Base-by-base conservation (phyloP, 1,140 invertebrate species). In the Phthorimaea operculella region DNA sequence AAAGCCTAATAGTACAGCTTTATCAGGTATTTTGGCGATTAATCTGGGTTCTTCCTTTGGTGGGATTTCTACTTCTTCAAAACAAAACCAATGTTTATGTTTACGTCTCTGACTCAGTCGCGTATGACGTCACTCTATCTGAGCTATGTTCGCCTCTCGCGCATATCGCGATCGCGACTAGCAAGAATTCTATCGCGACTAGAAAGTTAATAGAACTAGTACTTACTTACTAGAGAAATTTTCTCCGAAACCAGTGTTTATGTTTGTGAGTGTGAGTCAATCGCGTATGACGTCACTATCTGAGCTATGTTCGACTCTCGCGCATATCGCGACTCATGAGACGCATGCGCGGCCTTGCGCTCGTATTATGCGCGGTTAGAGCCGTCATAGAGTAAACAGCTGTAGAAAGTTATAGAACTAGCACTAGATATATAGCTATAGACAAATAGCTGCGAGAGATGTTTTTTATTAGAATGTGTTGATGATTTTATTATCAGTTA, bases 291-390 rank as follows among this genome's bases (percentile, higher is more conserved):
- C 51, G 64, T 21, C 58, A 66, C 50, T 53, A 34, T 60, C 64
- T 7, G 7, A 15, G 42, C 42, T 34, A 11, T 34, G 33, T 6
- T n/a, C 33, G 33, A 11, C 33, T 6, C 33, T 6, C 33, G 33
- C 33, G 33, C 33, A 6, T 6, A n/a, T n/a, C n/a, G n/a, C n/a
- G n/a, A 7, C n/a, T n/a, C 6, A 11, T 11, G 6, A 6, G 33
- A 11, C 33, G 33, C 11, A 34, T 34, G 33, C 33, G 33, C 33
- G 76, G 75, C 76, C 76, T 79, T 78, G 78, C 68, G 69, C 70
- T 70, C 60, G 52, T 76, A 76, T 72, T 72, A 62, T 71, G 58
- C 63, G 52, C 47, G 55, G 55, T 10, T 14, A 45, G 8, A 45
- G 42, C 34, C 7, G 7, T 36, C 7, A 12, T 36, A 36, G 12